Conservation (phyloP, 1,140 invertebrate species). For the Diachasmimorpha longicaudata region DNA sequence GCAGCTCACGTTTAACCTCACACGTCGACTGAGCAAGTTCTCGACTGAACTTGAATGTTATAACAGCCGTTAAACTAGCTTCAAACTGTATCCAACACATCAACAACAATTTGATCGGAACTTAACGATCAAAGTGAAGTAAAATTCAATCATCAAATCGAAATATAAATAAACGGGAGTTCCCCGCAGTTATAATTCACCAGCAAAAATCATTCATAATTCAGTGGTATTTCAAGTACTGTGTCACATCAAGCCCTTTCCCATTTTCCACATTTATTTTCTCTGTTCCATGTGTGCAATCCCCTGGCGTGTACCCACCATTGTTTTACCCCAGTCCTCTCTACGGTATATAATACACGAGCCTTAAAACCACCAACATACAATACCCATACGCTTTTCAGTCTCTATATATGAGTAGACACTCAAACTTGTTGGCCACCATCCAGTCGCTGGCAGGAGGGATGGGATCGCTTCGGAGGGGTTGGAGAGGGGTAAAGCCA, state of each 20-base stretch:
- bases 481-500: neutral
- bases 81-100: neutral
- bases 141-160: neutral
- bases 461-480: neutral
- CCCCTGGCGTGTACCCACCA: neutral
- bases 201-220: neutral
- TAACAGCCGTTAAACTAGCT: no score
- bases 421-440: slow-evolving; percentile 44
- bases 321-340: neutral
- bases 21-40: no score
- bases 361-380: neutral
- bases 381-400: neutral
- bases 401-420: slow-evolving; percentile 25
- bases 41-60: neutral
- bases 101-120: neutral
- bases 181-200: neutral
- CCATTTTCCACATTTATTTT: neutral
- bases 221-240: neutral
- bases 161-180: no score
- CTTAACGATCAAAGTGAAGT: neutral
- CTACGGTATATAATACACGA: neutral
- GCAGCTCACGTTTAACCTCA: no score
- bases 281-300: neutral
- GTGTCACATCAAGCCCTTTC: neutral
- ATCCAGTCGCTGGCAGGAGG: slow-evolving; percentile 37